phyloP scores from a whole-genome alignment of 2,797 vertebrate species.

The Stomatorhinus walkeri region DNA sequence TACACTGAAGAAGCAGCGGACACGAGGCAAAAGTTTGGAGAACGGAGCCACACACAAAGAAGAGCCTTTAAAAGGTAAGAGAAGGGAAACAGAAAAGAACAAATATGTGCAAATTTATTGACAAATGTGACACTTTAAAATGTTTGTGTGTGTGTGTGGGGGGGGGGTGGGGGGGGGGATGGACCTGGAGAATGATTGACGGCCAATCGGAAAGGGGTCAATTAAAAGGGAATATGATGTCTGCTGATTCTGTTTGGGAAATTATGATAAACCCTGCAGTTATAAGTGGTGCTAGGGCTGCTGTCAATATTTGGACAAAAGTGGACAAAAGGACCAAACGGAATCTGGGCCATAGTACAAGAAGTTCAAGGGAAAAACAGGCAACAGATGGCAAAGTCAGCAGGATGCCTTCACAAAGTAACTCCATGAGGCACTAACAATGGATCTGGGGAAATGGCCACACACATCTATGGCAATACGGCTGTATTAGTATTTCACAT shows the following conservation, averaged over 20 bases:
- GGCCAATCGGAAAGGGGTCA: background rate
- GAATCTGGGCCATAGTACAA: background rate
- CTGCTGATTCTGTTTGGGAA: background rate
- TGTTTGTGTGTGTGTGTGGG: background rate
- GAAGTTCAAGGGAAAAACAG: background rate
- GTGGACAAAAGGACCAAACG: background rate
- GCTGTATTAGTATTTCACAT: background rate
- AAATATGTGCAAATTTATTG: background rate
- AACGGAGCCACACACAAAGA: background rate
- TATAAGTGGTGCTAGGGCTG: background rate
- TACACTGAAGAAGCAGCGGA: background rate
- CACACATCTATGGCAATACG: background rate
- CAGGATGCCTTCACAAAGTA: background rate
- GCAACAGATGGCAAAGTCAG: conserved; percentile 2
- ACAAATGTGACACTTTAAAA: background rate
- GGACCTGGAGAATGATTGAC: background rate
- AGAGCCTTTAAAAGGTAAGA: background rate
- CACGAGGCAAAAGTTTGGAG: too few species aligned
- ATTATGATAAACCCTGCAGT: background rate
- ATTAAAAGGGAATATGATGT: background rate
- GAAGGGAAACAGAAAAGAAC: background rate
- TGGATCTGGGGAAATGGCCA: background rate
- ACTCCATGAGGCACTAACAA: background rate
- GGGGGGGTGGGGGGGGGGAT: background rate
- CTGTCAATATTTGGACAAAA: background rate